Base-by-base conservation (phyloP, 2,113 vertebrate species). In the Speoplatyrhinus poulsoni region DNA sequence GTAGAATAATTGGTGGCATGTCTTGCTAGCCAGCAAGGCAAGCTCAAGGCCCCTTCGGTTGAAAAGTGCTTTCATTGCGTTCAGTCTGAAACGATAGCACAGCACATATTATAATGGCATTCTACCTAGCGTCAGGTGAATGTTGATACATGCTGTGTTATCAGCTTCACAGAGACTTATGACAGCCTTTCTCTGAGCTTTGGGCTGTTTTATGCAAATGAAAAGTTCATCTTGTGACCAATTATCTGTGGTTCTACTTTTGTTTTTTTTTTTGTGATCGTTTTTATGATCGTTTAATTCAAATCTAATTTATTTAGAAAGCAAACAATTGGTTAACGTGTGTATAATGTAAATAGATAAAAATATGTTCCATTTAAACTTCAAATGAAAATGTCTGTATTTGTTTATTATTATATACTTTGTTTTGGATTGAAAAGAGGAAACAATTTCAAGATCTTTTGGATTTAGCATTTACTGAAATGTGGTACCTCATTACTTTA, bases 71-170 rank as follows among this genome's bases (percentile, higher is more conserved):
- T 89, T 81, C 83, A 82, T 52, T 69, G 83, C 77, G 54, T 80
- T 87, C 73, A 80, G 72, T 65, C 81, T 26, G 65, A 87, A 90
- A 84, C 67, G 69, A 85, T 64, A 88, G 81, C 80, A n/a, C 88
- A 88, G 87, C 87, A 90, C 67, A 84, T 88, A 87, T 87, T 89
- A 65, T 87, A 87, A 89, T 85, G 77, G 78, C 72, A 82, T 83
- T 85, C 80, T 60, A 72, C 81, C 80, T 70, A 73, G 76, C 73
- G 77, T 88, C 84, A 89, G 85, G 85, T 85, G 78, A 82, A 87
- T 75, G 87, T 73, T 83, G 79, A 84, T 86, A 77, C 84, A 75
- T 83, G 90, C 90, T 87, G 82, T 74, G 85, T 80, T 82, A 83
- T 82, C 85, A 83, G 1, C 86, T 90, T 84, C 82, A 60, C 71